Conservation (phyloP, 2,797 vertebrate genomes). For the Epinephelus coioides region DNA sequence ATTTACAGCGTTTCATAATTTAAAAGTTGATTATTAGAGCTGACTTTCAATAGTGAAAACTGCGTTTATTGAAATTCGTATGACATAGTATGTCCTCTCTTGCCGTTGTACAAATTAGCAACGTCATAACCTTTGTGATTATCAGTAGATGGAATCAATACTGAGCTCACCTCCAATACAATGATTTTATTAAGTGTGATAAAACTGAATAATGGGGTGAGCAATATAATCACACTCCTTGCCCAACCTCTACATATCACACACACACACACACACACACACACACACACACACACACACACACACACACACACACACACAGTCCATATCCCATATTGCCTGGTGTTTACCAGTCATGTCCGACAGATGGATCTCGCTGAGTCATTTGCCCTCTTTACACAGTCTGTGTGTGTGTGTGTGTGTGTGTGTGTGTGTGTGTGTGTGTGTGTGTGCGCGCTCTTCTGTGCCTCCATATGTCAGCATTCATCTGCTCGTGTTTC, state of each 20-base stretch:
- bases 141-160: neutral
- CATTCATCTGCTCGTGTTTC: constrained; percentile 20
- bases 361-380: constrained; percentile 61
- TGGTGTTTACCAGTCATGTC: constrained; percentile 48
- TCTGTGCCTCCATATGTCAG: constrained; percentile 28
- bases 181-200: neutral
- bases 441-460: neutral
- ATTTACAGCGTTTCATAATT: neutral
- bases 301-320: constrained; percentile 18
- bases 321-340: constrained; percentile 38
- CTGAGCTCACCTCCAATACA: neutral
- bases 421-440: constrained; percentile 8
- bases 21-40: neutral
- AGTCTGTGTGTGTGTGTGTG: constrained; percentile 12
- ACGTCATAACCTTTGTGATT: neutral
- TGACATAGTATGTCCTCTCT: neutral
- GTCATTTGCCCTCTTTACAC: constrained; percentile 54
- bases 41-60: neutral
- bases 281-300: neutral
- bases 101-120: neutral
- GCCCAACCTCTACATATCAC: neutral
- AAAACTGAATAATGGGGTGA: neutral
- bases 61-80: neutral
- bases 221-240: constrained; percentile 2
- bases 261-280: neutral